These are phyloP conservation scores for Dasypolia templi DNA, from an alignment of 2,888 invertebrate species.

Conservation along the genomic window DNA sequence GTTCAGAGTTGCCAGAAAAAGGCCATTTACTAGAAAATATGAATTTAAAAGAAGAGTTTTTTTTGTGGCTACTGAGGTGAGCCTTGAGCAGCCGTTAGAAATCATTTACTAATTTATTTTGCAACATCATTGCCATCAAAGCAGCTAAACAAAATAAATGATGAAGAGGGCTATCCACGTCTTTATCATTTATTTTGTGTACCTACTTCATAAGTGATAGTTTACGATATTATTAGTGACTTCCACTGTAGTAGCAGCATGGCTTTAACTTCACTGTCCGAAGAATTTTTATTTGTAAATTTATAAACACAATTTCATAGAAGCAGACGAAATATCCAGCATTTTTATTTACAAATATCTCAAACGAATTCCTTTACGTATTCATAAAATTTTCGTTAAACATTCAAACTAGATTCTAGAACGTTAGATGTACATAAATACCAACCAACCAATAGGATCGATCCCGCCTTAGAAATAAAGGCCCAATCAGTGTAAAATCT, in stretches of 20 bases:
- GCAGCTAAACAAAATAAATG: too few species aligned
- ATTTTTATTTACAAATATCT: conserved; percentile 40
- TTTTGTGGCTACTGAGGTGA: neutral
- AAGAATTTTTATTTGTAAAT: conserved; percentile 36
- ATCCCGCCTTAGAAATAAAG: conserved; percentile 55
- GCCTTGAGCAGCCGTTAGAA: neutral
- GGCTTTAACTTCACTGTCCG: neutral
- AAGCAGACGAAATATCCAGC: conserved; percentile 26
- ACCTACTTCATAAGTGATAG: neutral
- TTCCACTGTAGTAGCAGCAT: neutral
- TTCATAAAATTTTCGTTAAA: conserved; percentile 45
- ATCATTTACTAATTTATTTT: conserved; percentile 1
- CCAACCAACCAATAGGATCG: conserved; percentile 52
- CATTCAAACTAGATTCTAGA: conserved; percentile 54
- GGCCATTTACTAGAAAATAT: conserved; percentile 30
- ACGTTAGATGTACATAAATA: conserved; percentile 41
- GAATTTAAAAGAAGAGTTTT: conserved; percentile 18
- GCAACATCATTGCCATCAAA: neutral
- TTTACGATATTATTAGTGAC: neutral
- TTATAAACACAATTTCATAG: conserved; percentile 36
- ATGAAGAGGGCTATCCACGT: too few species aligned
- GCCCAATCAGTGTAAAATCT: conserved; percentile 60
- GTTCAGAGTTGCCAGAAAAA: conserved; percentile 56
- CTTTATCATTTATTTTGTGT: neutral
- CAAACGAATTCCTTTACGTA: conserved; percentile 50